phyloP scores from a whole-genome alignment of 2,888 invertebrate species.

The Hydrotaea diabolus region DNA sequence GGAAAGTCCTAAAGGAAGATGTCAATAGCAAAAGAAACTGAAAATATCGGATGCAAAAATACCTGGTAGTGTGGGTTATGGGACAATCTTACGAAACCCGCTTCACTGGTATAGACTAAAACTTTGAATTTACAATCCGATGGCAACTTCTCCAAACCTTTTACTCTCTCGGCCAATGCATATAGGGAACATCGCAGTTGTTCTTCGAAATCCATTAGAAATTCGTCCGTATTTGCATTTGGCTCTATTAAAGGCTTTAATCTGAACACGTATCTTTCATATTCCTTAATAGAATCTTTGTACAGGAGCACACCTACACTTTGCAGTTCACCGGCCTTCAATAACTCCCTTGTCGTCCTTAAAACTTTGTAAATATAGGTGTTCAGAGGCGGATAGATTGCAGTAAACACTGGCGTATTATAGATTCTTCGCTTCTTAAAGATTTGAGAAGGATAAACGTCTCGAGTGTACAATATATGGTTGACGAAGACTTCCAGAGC shows the following conservation, averaged over 20 bases:
- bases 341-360: slow-evolving; percentile 72
- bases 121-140: slow-evolving; percentile 74
- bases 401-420: slow-evolving; percentile 76
- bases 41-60: not conserved
- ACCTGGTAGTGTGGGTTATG: slow-evolving; percentile 75
- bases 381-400: slow-evolving; percentile 77
- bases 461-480: slow-evolving; percentile 77
- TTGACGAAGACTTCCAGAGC: slow-evolving; percentile 77
- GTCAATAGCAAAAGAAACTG: slow-evolving; percentile 1
- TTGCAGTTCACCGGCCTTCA: slow-evolving; percentile 69
- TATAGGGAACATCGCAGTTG: slow-evolving; percentile 75
- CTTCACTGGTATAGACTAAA: slow-evolving; percentile 76
- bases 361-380: slow-evolving; percentile 75
- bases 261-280: slow-evolving; percentile 70
- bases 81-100: slow-evolving; percentile 73
- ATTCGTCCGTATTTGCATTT: slow-evolving; percentile 71
- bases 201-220: slow-evolving; percentile 77
- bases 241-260: slow-evolving; percentile 34
- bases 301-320: slow-evolving; percentile 75
- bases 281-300: slow-evolving; percentile 67
- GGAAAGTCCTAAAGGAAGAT: slow-evolving; percentile 75
- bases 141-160: slow-evolving; percentile 73
- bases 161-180: slow-evolving; percentile 74
- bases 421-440: slow-evolving; percentile 77
- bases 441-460: slow-evolving; percentile 77